Evolutionary conservation across 2,113 vertebrate species (phyloP).

Genomic region (Amia ocellicauda): DNA sequence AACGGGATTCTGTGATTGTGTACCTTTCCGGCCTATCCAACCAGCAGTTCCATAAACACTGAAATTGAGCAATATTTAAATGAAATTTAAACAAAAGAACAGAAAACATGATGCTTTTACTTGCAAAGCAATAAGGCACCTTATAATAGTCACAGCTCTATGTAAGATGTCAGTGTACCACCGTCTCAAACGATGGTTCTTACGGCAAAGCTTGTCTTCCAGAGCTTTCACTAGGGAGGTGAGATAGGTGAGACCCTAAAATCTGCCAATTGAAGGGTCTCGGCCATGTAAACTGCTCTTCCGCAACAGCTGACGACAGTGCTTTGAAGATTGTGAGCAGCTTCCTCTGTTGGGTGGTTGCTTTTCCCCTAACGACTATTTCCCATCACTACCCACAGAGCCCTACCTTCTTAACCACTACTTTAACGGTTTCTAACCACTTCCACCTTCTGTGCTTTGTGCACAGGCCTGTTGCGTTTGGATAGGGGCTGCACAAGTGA

Average conservation of each 20-base stretch:
- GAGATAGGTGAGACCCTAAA: neutral
- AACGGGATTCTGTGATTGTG: no score
- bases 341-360: conserved; percentile 71
- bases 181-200: no score
- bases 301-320: conserved; percentile 66
- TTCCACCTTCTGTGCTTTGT: conserved; percentile 72
- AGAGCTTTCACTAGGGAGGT: neutral
- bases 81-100: no score
- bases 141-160: no score
- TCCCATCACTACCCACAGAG: conserved; percentile 85
- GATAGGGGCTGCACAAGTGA: conserved; percentile 42
- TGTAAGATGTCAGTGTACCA: no score
- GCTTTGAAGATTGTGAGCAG: conserved; percentile 63
- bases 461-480: conserved; percentile 30
- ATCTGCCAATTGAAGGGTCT: conserved; percentile 5
- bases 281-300: conserved; percentile 38
- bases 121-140: no score
- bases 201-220: neutral
- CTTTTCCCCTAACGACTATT: conserved; percentile 81
- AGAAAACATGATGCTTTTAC: no score
- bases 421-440: conserved; percentile 87
- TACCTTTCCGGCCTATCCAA: no score
- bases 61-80: no score
- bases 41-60: no score
- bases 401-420: conserved; percentile 82